Conservation (phyloP, 1,140 invertebrate genomes). For the Papilio xuthus region DNA sequence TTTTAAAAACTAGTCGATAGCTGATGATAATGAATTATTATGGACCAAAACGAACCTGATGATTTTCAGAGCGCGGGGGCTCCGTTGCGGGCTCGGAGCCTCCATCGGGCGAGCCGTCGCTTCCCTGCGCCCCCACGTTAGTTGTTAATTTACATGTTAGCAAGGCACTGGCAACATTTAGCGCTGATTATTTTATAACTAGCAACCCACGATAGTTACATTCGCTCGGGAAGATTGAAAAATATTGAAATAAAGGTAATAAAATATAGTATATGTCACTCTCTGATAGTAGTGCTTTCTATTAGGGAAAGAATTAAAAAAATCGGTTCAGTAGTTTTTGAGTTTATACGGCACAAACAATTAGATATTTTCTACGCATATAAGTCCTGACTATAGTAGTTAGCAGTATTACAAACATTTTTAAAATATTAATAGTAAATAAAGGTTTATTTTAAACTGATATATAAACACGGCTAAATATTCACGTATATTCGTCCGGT, state of each 20-base stretch:
- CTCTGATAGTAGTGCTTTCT: background rate
- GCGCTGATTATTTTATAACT: background rate
- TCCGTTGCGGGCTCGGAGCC: constrained; percentile 48
- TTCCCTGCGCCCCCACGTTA: constrained; percentile 51
- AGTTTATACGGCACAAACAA: background rate
- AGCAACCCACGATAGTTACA: background rate
- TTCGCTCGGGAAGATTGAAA: background rate
- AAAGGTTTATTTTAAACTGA: too few species aligned
- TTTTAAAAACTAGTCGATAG: background rate
- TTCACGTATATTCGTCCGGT: too few species aligned
- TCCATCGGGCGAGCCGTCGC: constrained; percentile 67
- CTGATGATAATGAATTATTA: background rate
- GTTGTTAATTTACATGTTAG: constrained; percentile 35
- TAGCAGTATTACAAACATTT: background rate
- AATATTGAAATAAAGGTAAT: too few species aligned
- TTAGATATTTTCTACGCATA: background rate
- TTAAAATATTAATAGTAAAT: background rate
- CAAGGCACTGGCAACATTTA: constrained; percentile 4
- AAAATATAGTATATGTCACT: background rate
- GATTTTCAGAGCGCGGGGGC: constrained; percentile 39
- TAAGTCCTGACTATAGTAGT: background rate
- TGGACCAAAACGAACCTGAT: constrained; percentile 24
- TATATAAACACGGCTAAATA: too few species aligned
- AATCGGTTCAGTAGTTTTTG: background rate
- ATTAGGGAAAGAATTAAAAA: background rate